Base-by-base conservation (phyloP, 1,140 invertebrate species). In the Temnothorax longispinosus region DNA sequence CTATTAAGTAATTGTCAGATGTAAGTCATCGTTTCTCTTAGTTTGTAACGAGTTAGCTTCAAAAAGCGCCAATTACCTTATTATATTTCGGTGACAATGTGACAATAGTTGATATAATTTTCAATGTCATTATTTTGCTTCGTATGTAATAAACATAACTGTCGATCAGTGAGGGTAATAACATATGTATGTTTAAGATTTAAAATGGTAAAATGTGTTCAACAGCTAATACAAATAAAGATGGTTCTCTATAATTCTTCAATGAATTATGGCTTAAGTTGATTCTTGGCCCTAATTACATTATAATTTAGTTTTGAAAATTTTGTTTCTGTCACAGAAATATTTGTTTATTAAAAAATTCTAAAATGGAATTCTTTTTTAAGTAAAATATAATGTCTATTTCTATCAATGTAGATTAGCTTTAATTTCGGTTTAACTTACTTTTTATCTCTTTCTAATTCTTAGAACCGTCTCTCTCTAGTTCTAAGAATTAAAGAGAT, bases 151-250 rank as follows among this genome's bases (percentile, higher is more conserved):
- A 60, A 62, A 58, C 52, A 85, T 75, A 85, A 62, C 41, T 67
- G 52, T 86, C 60, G 27, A 74, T 74, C 85, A 81, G 76, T 81
- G 64, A 69, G 41, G 85, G 27, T 80, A 86, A 86, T 69, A 81
- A 81, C 58, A 86, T 27, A 27, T 67, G 50, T 85, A 78, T 85
- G 74, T 78, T 75, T 85, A 86, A 86, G 75, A 69, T 86, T 62
- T 54, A 41, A 85, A 82, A 87, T 84, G 80, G 56, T 84, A 87
- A 87, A 87, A 82, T 87, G 77, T 87, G 77, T 82, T 87, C 85
- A 87, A 87, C 77, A 71, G 35, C 62, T 47, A 82, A 82, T 84
- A 84, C 87, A 71, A 84, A 88, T 56, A 81, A 88, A 87, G 11
- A 81, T 87, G 56, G 75, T 87, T 82, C 72, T 88, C 72, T 88